Conservation (phyloP, 2,888 invertebrate species). For the Eurois occulta region DNA sequence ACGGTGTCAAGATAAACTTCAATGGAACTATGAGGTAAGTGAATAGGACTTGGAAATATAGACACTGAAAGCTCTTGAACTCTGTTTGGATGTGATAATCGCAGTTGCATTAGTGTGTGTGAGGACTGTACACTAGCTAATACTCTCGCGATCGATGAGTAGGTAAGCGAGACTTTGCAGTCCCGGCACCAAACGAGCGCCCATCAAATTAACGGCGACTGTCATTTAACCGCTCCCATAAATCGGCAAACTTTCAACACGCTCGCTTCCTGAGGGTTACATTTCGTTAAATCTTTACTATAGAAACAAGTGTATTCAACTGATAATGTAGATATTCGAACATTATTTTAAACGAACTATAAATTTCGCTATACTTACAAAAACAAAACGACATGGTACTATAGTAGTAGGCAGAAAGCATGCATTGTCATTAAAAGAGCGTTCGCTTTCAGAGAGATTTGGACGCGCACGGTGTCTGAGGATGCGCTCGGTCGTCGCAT, state of each 20-base stretch:
- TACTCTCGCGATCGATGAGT: not conserved
- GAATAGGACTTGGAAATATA: not conserved
- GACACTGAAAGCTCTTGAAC: too few relatives aligned
- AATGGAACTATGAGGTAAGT: slow-evolving; percentile 93
- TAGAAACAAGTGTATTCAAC: not conserved
- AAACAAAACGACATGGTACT: not conserved
- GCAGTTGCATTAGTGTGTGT: too few relatives aligned
- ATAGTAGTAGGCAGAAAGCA: not conserved
- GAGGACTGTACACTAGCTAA: too few relatives aligned
- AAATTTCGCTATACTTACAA: not conserved
- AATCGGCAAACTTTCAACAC: slow-evolving; percentile 14
- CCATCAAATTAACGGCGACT: slow-evolving; percentile 56
- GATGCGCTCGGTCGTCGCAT: slow-evolving; percentile 89
- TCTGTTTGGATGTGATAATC: too few relatives aligned
- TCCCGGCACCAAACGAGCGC: slow-evolving; percentile 28
- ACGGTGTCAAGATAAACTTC: slow-evolving; percentile 93
- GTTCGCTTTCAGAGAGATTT: slow-evolving; percentile 90
- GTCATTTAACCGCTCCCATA: slow-evolving; percentile 46
- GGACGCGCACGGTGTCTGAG: slow-evolving; percentile 91
- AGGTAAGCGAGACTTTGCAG: slow-evolving; percentile 23
- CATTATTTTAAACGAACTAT: too few relatives aligned
- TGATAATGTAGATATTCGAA: not conserved
- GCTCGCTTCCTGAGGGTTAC: not conserved
- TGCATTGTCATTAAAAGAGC: not conserved
- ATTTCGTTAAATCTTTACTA: not conserved